These are phyloP conservation scores for Potamarius usumacintae DNA, from an alignment of 2,113 vertebrate genomes.

Conservation along the genomic window DNA sequence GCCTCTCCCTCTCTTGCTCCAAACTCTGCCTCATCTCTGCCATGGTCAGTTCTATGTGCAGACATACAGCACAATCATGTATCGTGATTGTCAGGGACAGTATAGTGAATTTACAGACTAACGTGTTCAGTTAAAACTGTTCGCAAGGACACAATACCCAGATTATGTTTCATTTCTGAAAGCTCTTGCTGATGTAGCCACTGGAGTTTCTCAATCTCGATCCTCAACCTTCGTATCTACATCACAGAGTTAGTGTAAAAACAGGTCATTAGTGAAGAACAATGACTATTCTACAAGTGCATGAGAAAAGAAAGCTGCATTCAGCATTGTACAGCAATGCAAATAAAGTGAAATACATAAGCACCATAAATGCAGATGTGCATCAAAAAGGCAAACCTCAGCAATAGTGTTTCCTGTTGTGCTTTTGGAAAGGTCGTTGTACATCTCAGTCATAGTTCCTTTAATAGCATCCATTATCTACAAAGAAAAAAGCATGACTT, in stretches of 20 bases:
- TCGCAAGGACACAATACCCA: conserved; percentile 71
- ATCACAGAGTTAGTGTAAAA: conserved; percentile 4
- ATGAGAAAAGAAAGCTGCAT: neutral
- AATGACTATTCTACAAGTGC: neutral
- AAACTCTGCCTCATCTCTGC: conserved; percentile 97
- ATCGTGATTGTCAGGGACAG: neutral
- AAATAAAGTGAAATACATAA: neutral
- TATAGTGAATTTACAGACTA: neutral
- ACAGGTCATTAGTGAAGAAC: neutral
- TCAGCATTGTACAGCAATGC: neutral
- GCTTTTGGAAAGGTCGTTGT: conserved; percentile 92
- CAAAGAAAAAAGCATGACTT: neutral
- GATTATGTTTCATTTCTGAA: conserved; percentile 97
- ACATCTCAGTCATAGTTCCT: conserved; percentile 96
- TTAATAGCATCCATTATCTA: conserved; percentile 98
- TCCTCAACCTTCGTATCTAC: conserved; percentile 91
- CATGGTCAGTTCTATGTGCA: conserved; percentile 87
- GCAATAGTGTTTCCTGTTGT: conserved; percentile 92
- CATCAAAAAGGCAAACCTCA: conserved; percentile 74
- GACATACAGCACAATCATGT: neutral
- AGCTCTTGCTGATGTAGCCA: conserved; percentile 98
- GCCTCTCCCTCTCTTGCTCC: conserved; percentile 91
- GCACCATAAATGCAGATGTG: neutral
- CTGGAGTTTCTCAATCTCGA: conserved; percentile 96
- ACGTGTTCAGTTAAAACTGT: neutral